Conservation (phyloP, 2,888 invertebrate genomes). For the Parasteatoda lunata region DNA sequence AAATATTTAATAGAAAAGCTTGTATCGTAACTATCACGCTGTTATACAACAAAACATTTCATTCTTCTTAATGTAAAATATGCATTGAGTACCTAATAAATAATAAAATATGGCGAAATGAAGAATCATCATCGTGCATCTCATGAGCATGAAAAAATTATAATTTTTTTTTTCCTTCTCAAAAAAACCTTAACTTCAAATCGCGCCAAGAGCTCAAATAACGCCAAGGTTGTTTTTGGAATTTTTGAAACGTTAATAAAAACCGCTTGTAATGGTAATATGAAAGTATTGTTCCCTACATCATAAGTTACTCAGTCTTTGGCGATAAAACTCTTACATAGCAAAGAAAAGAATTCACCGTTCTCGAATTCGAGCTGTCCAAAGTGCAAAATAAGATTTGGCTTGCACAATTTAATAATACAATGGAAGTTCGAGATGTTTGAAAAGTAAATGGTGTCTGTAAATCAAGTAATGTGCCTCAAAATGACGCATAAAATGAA, state of each 20-base stretch:
- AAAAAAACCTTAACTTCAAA: not conserved
- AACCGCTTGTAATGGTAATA: conserved; percentile 44
- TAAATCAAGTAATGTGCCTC: not conserved
- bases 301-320: conserved; percentile 33
- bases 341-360: conserved; percentile 21
- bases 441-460: not conserved
- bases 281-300: conserved; percentile 38
- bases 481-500: not conserved
- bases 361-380: conserved; percentile 2
- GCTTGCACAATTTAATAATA: conserved; percentile 27
- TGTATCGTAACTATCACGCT: too few species aligned
- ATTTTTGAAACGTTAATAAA: conserved; percentile 10
- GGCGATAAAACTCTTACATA: conserved; percentile 7
- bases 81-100: too few species aligned
- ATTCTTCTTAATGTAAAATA: too few species aligned
- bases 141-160: not conserved
- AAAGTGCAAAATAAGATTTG: conserved; percentile 17
- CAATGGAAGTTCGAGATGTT: conserved; percentile 10
- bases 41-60: too few species aligned
- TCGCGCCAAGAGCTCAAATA: conserved; percentile 17
- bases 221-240: conserved; percentile 31
- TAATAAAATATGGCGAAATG: too few species aligned
- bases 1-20: too few species aligned
- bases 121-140: not conserved
- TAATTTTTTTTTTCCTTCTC: not conserved